Base-by-base conservation (phyloP, 2,888 invertebrate species). In the Podotricha telesiphe region DNA sequence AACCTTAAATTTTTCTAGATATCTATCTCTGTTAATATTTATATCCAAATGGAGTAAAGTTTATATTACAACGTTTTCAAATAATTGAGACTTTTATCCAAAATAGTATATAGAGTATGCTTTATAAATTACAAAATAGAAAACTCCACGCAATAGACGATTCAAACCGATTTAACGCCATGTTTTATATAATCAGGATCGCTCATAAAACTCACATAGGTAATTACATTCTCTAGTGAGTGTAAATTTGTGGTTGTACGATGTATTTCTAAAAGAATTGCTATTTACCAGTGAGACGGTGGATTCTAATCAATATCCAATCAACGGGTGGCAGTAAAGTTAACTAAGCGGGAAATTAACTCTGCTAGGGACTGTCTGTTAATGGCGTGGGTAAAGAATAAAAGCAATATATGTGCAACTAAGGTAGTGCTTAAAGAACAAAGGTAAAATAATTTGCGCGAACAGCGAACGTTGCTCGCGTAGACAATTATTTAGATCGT, bases 261-360 rank as follows among this genome's bases (percentile, higher is more conserved):
- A 86, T 91, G 91, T 89, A 86, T 86, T 85, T 86, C 82, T 84
- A 85, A 87, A 88, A 88, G 84, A 87, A 88, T 86, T 82, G 84
- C 82, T 83, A 84, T 87, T 89, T 88, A 88, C 82, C 78, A 79
- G 84, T 84, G 87, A 86, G 89, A 89, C 86, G 81, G 82, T 80
- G 82, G 83, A 78, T 86, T 91, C 89, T 92, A 93, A 92, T 93
- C 92, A 92, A 92, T 90, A 87, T 90, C 89, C 92, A 92, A 93
- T 93, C 93, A 91, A 82, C 78, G 84, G 77, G 71, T 74, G 80
- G 89, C 78, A 80, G 86, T 92, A 92, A 93, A 93, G 86, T 91
- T 92, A 93, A 93, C 92, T 91, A 89, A 93, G 84, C 93, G 91
- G 78, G 91, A 93, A 93, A 93, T 93, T 92, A 91, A 90, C 83